Conservation (phyloP, 2,797 vertebrate species). For the Vespertilio murinus region DNA sequence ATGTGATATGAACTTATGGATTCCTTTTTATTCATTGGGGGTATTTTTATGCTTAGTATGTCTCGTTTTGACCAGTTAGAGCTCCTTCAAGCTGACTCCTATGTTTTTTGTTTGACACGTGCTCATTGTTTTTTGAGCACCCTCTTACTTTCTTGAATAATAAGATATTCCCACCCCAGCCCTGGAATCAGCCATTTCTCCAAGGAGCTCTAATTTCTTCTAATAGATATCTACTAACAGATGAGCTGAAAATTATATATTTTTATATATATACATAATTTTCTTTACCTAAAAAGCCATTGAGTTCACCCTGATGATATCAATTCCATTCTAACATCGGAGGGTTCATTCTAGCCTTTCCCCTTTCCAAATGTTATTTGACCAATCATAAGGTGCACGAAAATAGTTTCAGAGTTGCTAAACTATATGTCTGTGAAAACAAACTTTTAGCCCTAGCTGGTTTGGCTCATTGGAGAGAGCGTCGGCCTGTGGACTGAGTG, state of each 20-base stretch:
- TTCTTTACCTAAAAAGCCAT: not conserved
- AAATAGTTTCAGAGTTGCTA: constrained; percentile 22
- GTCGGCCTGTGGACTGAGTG: too few relatives aligned
- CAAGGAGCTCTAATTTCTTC: not conserved
- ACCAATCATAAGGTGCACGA: not conserved
- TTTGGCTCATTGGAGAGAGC: too few relatives aligned
- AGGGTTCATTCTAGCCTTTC: not conserved
- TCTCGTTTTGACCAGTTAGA: not conserved
- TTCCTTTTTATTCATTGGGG: not conserved
- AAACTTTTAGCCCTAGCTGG: too few relatives aligned
- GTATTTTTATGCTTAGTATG: not conserved
- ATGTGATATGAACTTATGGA: not conserved
- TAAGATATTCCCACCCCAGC: not conserved
- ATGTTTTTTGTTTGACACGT: not conserved
- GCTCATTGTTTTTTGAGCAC: not conserved
- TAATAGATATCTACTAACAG: not conserved
- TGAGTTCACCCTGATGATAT: not conserved
- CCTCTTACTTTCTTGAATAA: not conserved
- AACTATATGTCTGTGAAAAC: not conserved
- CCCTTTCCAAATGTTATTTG: not conserved
- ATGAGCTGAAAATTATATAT: not conserved
- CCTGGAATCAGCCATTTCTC: not conserved
- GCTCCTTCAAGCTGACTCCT: not conserved
- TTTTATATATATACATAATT: too few relatives aligned
- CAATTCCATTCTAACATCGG: not conserved